phyloP scores from a whole-genome alignment of 2,797 vertebrate genomes.

The Aplochiton taeniatus region DNA sequence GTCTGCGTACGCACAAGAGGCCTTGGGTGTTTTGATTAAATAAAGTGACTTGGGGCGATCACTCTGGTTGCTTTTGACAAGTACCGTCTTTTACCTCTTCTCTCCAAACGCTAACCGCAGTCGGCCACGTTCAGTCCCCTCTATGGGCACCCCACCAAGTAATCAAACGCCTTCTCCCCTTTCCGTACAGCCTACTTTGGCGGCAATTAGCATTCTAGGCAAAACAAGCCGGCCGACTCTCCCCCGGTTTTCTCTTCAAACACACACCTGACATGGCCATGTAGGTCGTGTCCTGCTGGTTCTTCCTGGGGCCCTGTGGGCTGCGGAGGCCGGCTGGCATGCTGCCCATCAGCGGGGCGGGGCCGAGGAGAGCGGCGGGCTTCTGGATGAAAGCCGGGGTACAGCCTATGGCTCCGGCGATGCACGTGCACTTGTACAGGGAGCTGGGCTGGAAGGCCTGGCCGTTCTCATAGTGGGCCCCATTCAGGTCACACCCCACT shows the following conservation, averaged over 20 bases:
- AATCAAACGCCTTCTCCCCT: constrained; percentile 14
- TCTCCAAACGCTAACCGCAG: constrained; percentile 25
- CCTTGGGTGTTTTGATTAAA: constrained; percentile 12
- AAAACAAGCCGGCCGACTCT: constrained; percentile 23
- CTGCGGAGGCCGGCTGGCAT: constrained; percentile 65
- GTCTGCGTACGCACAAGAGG: constrained; percentile 6
- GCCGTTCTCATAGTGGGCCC: constrained; percentile 86
- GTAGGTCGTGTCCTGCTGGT: constrained; percentile 78
- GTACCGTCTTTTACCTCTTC: constrained; percentile 17
- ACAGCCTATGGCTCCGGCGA: constrained; percentile 91
- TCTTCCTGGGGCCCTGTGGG: constrained; percentile 60
- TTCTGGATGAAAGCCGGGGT: constrained; percentile 84
- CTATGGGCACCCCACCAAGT: constrained; percentile 13
- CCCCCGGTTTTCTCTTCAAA: constrained; percentile 30
- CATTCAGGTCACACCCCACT: constrained; percentile 91
- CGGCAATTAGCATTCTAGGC: constrained; percentile 37
- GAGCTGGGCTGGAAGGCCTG: constrained; percentile 88
- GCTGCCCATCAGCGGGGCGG: constrained; percentile 60
- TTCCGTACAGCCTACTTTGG: constrained; percentile 13
- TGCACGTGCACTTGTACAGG: constrained; percentile 90
- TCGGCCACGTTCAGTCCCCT: constrained; percentile 6
- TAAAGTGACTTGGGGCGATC: background rate
- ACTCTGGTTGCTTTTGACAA: constrained; percentile 16
- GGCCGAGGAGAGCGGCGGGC: constrained; percentile 66
- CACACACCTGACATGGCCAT: constrained; percentile 85